These are phyloP conservation scores for Cantharis nigra DNA, from an alignment of 2,888 invertebrate genomes.

Conservation along the genomic window DNA sequence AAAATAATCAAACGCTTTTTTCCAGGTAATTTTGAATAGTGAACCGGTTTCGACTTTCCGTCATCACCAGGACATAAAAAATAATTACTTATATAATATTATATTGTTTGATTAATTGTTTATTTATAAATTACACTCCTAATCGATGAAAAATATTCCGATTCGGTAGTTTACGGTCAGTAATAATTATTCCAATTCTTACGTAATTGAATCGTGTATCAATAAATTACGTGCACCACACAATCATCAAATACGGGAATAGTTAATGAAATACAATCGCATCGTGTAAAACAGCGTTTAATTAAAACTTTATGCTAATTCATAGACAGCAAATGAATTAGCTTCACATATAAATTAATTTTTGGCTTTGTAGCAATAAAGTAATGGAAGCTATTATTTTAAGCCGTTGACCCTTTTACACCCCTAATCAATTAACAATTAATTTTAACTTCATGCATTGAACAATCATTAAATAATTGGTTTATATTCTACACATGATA, in stretches of 20 bases:
- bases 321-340: neutral
- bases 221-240: neutral
- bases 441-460: neutral
- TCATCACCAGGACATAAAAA: no score
- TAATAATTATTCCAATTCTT: neutral
- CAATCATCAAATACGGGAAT: neutral
- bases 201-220: neutral
- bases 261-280: neutral
- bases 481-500: neutral
- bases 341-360: neutral
- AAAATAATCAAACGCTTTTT: no score
- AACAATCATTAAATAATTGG: neutral
- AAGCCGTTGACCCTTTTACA: conserved; percentile 3
- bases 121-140: no score
- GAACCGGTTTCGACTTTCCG: no score
- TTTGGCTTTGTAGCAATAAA: neutral
- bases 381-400: neutral
- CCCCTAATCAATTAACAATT: neutral
- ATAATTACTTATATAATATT: no score
- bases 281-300: neutral
- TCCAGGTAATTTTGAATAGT: no score
- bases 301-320: neutral
- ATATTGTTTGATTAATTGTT: no score
- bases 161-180: neutral
- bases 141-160: neutral